Conservation (phyloP, 2,888 invertebrate species). For the Agonum fuliginosum region DNA sequence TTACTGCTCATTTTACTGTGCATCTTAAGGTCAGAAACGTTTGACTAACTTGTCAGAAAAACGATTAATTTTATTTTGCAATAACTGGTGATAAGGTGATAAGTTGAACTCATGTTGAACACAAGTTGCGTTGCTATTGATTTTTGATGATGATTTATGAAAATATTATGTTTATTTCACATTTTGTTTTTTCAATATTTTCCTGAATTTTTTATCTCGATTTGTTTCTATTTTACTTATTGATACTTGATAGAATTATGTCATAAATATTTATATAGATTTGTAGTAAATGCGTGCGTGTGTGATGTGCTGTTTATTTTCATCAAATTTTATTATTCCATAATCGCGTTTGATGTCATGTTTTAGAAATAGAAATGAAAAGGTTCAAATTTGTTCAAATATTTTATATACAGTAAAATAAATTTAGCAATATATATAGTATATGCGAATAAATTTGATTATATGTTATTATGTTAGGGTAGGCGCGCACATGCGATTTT, state of each 20-base stretch:
- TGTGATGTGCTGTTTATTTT: background rate
- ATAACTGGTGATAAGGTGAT: conserved; percentile 11
- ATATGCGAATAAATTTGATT: too few relatives aligned
- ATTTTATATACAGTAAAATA: too few relatives aligned
- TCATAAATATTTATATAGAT: background rate
- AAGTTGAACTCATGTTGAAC: background rate
- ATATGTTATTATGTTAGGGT: too few relatives aligned
- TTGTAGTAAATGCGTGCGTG: background rate
- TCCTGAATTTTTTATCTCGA: background rate
- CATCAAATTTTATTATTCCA: background rate
- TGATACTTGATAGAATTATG: background rate
- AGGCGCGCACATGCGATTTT: too few relatives aligned
- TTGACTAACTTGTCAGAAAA: conserved; percentile 10
- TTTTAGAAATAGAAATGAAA: too few relatives aligned
- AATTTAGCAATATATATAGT: too few relatives aligned
- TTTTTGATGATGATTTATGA: background rate
- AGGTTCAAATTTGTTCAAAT: too few relatives aligned
- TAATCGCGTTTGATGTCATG: too few relatives aligned
- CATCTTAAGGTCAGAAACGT: conserved; percentile 34
- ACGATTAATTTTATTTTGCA: conserved; percentile 47
- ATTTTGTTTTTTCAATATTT: background rate
- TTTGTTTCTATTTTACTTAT: background rate
- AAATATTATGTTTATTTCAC: conserved; percentile 9
- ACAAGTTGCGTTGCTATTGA: background rate
- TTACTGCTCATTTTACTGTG: background rate